Conservation (phyloP, 2,113 vertebrate species). For the Prinia subflava region DNA sequence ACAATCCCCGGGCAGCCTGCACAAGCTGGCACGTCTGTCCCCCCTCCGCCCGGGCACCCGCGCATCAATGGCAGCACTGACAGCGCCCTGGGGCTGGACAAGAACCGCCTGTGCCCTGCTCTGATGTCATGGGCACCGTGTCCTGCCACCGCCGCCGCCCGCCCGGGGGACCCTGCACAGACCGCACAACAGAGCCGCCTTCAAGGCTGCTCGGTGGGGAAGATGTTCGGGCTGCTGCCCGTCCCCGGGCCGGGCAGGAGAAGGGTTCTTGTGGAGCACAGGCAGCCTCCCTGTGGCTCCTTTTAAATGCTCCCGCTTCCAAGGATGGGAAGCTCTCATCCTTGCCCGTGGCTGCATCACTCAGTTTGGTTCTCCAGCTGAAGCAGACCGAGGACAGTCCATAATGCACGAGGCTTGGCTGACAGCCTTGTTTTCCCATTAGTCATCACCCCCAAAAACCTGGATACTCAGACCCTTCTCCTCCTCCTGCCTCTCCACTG, state of each 20-base stretch:
- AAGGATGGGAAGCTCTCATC: not conserved
- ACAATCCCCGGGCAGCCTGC: constrained; percentile 64
- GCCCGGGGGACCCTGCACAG: constrained; percentile 30
- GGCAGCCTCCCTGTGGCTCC: not conserved
- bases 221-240: not conserved
- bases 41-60: constrained; percentile 16
- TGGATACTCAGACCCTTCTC: not conserved
- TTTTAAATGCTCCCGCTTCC: not conserved
- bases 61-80: constrained; percentile 74
- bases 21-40: constrained; percentile 70
- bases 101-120: constrained; percentile 70
- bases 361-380: not conserved
- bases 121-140: constrained; percentile 74
- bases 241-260: not conserved
- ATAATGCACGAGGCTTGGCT: not conserved
- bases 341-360: rapidly evolving
- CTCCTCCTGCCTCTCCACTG: not conserved
- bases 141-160: constrained; percentile 66
- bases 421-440: not conserved
- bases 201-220: not conserved
- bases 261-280: not conserved
- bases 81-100: not conserved
- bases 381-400: not conserved
- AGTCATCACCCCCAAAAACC: not conserved
- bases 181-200: not conserved